Evolutionary conservation across 2,113 vertebrate species (phyloP), one percentile per base, ranked within the genome.

Genomic region (Hippocampus barbouri): DNA sequence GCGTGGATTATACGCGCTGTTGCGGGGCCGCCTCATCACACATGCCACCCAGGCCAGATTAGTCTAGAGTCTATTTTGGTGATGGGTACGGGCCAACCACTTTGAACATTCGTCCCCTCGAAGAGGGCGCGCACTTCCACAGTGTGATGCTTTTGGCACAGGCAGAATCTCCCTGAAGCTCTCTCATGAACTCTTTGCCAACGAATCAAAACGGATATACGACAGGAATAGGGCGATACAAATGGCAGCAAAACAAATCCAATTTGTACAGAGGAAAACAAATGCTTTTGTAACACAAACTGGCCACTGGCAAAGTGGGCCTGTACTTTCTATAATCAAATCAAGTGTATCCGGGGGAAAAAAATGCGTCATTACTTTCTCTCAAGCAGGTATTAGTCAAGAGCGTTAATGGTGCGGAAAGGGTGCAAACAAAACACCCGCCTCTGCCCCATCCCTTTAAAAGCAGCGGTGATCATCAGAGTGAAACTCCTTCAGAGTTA

Each of bases 121-220:
- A 20, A 38, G 40, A 61, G 63, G 5, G 25, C 34, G 38, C 69
- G 56, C 40, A 51, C 47, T 60, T 69, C 73, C 15, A 57, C 14
- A 27, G 8, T 21, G 8, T 8, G 18, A 70, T 21, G 76, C 9
- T 71, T 23, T 67, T 76, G 68, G 61, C 65, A 56, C 21, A 9
- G 21, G 4, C 53, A 56, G 11, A 72, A 43, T 11, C 49, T 64
- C 68, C 71, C 76, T 51, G 16, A 61, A 62, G 54, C 65, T 83
- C 60, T 87, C 81, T 80, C 78, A 75, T 11, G 43, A 70, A 68
- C 73, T 79, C 40, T 70, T 69, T 78, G 53, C 45, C 66, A 74
- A 27, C 23, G 71, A 77, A 72, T 69, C 5, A 62, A 79, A 79
- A 82, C 11, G 77, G 84, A 75, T 59, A 66, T 59, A 54, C 43